Conservation (phyloP, 2,797 vertebrate species). For the Microctenopoma steveboyesi region DNA sequence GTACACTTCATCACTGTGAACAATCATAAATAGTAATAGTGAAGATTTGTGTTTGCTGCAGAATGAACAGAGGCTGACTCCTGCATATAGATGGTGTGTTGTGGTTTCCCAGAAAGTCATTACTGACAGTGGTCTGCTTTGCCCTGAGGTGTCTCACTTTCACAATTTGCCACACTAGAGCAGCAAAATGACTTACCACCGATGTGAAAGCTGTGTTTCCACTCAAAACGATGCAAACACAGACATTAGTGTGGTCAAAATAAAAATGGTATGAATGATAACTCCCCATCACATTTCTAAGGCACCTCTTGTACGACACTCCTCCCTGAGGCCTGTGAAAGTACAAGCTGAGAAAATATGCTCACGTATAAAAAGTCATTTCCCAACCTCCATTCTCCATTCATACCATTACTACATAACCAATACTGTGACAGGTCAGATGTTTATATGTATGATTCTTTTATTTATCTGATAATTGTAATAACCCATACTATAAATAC, state of each 20-base stretch:
- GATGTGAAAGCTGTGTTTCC: conserved; percentile 1
- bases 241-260: conserved; percentile 4
- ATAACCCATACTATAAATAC: no score
- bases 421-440: no score
- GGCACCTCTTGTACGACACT: conserved; percentile 21
- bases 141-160: conserved; percentile 43
- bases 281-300: conserved; percentile 11
- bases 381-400: conserved; percentile 48
- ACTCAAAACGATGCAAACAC: conserved; percentile 22
- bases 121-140: conserved; percentile 48
- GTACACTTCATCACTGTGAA: neutral
- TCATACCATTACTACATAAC: no score
- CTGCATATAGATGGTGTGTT: conserved; percentile 38
- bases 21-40: neutral
- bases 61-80: conserved; percentile 20
- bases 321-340: conserved; percentile 37
- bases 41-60: conserved; percentile 11
- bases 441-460: no score
- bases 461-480: no score
- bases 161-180: conserved; percentile 28
- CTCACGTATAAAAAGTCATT: conserved; percentile 36
- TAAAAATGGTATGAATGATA: conserved; percentile 26
- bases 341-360: conserved; percentile 27
- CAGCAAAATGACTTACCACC: conserved; percentile 1
- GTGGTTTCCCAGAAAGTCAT: conserved; percentile 52